Percentiles rank a stretch among this genome's conserved stretches.
These are phyloP conservation scores for Acromyrmex echinatior DNA, from an alignment of 1,140 invertebrate species.

Conservation along the genomic window DNA sequence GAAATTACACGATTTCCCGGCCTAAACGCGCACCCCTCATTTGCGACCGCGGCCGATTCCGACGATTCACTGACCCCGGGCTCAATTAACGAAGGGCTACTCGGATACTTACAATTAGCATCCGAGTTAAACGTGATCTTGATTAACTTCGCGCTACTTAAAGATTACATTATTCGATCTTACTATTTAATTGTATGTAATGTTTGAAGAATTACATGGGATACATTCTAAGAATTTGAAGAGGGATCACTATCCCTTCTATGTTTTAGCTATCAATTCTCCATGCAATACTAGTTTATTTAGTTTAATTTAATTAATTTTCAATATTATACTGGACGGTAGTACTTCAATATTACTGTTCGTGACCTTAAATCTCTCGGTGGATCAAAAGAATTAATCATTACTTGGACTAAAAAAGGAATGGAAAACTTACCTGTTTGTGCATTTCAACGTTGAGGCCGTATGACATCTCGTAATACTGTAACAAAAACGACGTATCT, in stretches of 20 bases:
- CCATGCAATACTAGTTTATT: not conserved
- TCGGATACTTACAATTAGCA: slow-evolving; percentile 56
- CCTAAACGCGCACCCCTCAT: slow-evolving; percentile 60
- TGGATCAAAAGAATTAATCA: not conserved
- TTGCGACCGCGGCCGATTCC: slow-evolving; percentile 26
- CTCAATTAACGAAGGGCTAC: slow-evolving; percentile 66
- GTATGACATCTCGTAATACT: slow-evolving; percentile 95
- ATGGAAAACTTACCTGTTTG: slow-evolving; percentile 90
- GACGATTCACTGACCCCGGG: slow-evolving; percentile 52
- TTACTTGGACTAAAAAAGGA: not conserved
- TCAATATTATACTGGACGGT: not conserved
- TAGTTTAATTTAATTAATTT: not conserved
- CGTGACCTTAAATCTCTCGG: not conserved
- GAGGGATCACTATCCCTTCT: not conserved
- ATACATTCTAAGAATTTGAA: not conserved
- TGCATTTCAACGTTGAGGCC: slow-evolving; percentile 94
- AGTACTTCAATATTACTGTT: not conserved
- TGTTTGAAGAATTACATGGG: not conserved
- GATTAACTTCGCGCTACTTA: slow-evolving; percentile 33
- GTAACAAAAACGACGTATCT: slow-evolving; percentile 85
- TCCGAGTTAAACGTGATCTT: slow-evolving; percentile 37
- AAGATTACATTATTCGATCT: not conserved
- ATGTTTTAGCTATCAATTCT: slow-evolving; percentile 7
- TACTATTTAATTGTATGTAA: not conserved
- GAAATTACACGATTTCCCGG: slow-evolving; percentile 79